A percentile compares a stretch with the other conserved stretches of the same genome.
Conservation (phyloP, 2,113 vertebrate genomes). For the Chunga burmeisteri region DNA sequence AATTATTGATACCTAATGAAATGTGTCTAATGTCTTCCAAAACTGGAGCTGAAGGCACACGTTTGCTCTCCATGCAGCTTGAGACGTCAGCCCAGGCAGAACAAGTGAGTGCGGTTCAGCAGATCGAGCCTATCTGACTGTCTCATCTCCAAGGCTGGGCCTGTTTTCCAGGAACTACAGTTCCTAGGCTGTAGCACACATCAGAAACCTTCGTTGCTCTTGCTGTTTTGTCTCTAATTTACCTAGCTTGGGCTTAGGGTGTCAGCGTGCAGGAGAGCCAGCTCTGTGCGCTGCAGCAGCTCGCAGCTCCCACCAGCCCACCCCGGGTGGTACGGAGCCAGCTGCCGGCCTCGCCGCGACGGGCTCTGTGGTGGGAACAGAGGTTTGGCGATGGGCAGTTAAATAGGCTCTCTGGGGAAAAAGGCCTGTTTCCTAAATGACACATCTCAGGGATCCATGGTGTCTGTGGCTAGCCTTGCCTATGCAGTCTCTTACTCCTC, state of each 20-base stretch:
- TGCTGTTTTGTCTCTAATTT: not conserved
- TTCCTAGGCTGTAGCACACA: not conserved
- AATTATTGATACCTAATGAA: not conserved
- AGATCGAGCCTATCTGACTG: not conserved
- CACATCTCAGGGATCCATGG: accelerated
- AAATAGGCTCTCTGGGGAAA: not conserved
- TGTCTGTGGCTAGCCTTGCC: not conserved
- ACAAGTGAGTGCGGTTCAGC: not conserved
- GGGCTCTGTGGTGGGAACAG: not conserved
- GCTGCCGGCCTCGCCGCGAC: accelerated
- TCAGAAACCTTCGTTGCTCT: accelerated
- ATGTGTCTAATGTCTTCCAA: not conserved
- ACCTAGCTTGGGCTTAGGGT: not conserved
- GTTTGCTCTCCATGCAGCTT: accelerated
- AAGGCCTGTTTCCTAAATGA: not conserved
- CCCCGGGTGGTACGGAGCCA: not conserved
- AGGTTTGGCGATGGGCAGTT: not conserved
- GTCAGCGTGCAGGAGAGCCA: accelerated
- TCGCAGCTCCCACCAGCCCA: not conserved
- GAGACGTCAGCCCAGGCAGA: not conserved
- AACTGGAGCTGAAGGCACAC: not conserved
- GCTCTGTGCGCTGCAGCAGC: accelerated
- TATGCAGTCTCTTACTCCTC: not conserved
- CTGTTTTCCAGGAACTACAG: not conserved
- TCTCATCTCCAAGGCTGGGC: not conserved